Evolutionary conservation across 1,140 invertebrate species (phyloP).

Genomic region (Thaumatotibia leucotreta): DNA sequence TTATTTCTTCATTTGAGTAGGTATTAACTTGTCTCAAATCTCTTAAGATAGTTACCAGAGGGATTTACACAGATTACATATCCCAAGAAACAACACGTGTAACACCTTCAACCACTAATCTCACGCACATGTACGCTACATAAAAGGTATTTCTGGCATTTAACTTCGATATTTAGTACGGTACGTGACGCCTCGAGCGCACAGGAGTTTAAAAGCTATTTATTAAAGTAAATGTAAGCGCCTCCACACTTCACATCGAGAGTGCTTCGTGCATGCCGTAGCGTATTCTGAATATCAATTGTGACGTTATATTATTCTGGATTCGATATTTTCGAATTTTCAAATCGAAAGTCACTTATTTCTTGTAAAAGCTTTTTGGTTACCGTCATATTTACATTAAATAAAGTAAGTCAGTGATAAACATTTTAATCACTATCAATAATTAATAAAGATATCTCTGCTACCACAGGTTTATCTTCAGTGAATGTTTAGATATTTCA

Average conservation of each 20-base stretch:
- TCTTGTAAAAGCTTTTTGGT: not conserved
- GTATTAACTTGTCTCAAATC: not conserved
- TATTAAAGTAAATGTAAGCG: conserved; percentile 2
- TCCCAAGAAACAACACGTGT: not conserved
- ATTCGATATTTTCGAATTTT: not conserved
- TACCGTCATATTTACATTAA: not conserved
- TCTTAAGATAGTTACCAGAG: not conserved
- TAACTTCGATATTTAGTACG: not conserved
- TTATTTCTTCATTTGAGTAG: not conserved
- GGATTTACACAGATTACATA: not conserved
- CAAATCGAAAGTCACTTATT: not conserved
- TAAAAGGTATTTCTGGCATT: not conserved
- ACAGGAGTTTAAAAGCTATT: conserved; percentile 11
- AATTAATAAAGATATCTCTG: too few relatives aligned
- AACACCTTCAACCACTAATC: not conserved
- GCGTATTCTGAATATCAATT: conserved; percentile 9
- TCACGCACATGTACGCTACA: not conserved
- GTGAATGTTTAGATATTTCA: too few relatives aligned
- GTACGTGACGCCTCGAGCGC: not conserved
- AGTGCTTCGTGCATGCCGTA: not conserved
- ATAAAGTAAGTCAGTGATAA: too few relatives aligned
- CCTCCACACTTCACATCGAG: conserved; percentile 1
- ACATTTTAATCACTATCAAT: too few relatives aligned
- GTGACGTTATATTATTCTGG: not conserved
- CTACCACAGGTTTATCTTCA: too few relatives aligned